A percentile compares a stretch with the other conserved stretches of the same genome.
These are phyloP conservation scores for Isurus oxyrinchus DNA, from an alignment of 2,113 vertebrate species.

Conservation along the genomic window DNA sequence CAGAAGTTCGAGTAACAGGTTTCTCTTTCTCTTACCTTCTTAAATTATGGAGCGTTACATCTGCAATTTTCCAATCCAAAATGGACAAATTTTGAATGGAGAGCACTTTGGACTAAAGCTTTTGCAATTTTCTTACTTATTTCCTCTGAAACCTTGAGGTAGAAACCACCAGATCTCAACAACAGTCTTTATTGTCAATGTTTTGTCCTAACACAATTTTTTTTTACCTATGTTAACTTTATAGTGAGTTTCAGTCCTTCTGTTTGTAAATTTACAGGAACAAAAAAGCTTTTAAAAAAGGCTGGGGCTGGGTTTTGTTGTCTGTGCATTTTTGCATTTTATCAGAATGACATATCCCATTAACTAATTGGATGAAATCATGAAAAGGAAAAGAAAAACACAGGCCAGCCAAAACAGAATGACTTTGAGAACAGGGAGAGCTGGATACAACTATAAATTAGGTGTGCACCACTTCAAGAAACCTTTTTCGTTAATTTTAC, in stretches of 20 bases:
- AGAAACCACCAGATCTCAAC: not conserved
- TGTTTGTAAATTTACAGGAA: not conserved
- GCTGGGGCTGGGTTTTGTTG: not conserved
- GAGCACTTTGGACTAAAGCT: too few relatives aligned
- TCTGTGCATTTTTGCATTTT: not conserved
- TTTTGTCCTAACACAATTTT: not conserved
- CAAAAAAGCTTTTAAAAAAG: not conserved
- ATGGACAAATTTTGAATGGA: too few relatives aligned
- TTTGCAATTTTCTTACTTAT: too few relatives aligned
- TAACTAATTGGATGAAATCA: not conserved
- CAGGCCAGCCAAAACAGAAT: not conserved
- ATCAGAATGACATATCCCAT: not conserved
- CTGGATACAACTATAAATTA: not conserved
- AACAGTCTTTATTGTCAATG: too few relatives aligned
- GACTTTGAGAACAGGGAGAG: not conserved
- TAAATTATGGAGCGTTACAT: too few relatives aligned
- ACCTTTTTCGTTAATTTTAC: too few relatives aligned
- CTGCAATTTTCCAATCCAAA: too few relatives aligned
- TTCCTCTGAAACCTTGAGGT: too few relatives aligned
- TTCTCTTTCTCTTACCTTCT: too few relatives aligned
- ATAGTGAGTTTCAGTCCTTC: not conserved
- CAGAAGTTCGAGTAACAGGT: too few relatives aligned
- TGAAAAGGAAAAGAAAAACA: not conserved
- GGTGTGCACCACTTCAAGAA: too few relatives aligned
- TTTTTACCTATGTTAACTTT: not conserved